phyloP scores from a whole-genome alignment of 64 coral and sea anemone genomes.

The Stichodactyla mertensii region DNA sequence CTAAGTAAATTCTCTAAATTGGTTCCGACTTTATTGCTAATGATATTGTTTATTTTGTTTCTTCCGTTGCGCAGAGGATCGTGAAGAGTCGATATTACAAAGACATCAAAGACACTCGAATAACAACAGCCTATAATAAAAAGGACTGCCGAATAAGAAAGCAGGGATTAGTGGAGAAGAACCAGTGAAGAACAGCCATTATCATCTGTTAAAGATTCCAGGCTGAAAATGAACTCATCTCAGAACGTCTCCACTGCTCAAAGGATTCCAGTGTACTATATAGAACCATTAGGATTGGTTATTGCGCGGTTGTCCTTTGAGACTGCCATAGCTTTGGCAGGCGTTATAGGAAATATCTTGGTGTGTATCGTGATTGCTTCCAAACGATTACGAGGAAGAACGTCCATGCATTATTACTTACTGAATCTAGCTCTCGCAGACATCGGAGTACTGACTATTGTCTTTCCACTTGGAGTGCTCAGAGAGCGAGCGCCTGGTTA shows the following conservation, averaged over 20 bases:
- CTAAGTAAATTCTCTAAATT: not conserved
- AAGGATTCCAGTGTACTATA: not conserved
- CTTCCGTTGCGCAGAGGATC: not conserved
- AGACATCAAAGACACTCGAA: not conserved
- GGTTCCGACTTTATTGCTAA: not conserved
- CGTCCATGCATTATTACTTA: conserved; percentile 27
- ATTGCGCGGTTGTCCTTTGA: conserved; percentile 23
- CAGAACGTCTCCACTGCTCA: not conserved
- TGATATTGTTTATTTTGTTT: not conserved
- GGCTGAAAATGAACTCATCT: not conserved
- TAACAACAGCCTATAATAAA: not conserved
- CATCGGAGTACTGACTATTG: conserved; percentile 19
- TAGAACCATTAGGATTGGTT: conserved; percentile 1
- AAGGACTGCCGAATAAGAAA: not conserved
- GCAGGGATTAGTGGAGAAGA: not conserved
- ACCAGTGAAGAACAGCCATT: not conserved
- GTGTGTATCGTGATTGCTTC: conserved; percentile 25
- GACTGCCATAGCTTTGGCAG: conserved; percentile 1
- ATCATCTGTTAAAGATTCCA: not conserved
- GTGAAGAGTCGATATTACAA: not conserved
- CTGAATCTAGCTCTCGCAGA: conserved; percentile 58
- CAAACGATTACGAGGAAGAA: not conserved
- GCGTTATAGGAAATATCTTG: conserved; percentile 24
- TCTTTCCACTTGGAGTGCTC: conserved; percentile 60
- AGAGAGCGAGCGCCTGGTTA: conserved; percentile 44